Evolutionary conservation across 2,888 invertebrate species (phyloP).

Genomic region (Pycnomerus fuliginosus): DNA sequence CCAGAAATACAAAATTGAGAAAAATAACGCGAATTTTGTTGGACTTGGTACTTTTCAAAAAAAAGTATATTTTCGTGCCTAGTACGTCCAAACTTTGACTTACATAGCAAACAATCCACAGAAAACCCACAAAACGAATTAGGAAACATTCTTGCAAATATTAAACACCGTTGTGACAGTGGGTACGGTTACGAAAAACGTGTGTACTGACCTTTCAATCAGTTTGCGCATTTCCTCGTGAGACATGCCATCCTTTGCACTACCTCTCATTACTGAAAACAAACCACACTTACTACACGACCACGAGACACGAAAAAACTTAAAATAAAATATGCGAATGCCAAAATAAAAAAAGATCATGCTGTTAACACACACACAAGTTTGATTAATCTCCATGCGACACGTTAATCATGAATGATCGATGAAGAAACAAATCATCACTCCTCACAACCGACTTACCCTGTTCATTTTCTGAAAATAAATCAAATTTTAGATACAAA

Average conservation of each 20-base stretch:
- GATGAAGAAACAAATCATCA: slow-evolving; percentile 40
- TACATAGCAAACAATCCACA: no score
- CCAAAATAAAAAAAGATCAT: slow-evolving; percentile 27
- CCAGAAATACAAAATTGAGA: no score
- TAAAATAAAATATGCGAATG: slow-evolving; percentile 14
- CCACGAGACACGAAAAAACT: slow-evolving; percentile 51
- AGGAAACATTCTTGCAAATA: no score
- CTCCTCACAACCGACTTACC: slow-evolving; percentile 51
- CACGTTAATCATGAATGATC: slow-evolving; percentile 16
- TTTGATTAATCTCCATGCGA: no score
- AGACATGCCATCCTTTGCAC: slow-evolving; percentile 88
- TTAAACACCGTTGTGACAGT: no score
- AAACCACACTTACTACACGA: slow-evolving; percentile 51
- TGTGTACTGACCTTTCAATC: slow-evolving; percentile 87
- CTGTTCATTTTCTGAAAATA: slow-evolving; percentile 54
- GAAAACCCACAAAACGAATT: no score
- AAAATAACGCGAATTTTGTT: no score
- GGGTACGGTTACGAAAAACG: no score
- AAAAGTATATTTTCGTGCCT: no score
- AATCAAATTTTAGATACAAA: slow-evolving; percentile 30
- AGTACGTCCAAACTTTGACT: no score
- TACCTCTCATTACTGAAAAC: slow-evolving; percentile 65
- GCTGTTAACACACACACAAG: slow-evolving; percentile 30
- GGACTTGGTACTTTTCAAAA: no score
- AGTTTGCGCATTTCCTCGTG: slow-evolving; percentile 97